A percentile compares a stretch with the other conserved stretches of the same genome.
phyloP scores from a whole-genome alignment of 2,113 vertebrate genomes.

The Ellobius talpinus region DNA sequence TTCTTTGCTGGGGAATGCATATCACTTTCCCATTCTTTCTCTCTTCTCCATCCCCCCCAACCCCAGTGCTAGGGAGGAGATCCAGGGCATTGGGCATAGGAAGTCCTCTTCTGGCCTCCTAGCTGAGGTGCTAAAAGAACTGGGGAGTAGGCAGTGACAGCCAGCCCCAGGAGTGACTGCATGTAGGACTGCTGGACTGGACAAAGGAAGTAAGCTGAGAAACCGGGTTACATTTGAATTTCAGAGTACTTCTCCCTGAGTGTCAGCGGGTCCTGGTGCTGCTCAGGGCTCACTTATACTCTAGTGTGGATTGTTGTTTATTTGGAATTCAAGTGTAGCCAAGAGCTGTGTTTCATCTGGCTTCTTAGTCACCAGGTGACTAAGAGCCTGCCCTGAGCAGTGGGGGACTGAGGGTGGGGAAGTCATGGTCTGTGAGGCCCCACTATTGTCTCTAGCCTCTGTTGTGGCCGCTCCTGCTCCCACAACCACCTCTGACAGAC shows the following conservation, averaged over 20 bases:
- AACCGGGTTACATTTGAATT: not conserved
- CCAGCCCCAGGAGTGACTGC: not conserved
- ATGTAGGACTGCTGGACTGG: not conserved
- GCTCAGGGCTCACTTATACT: not conserved
- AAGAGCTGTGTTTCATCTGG: not conserved
- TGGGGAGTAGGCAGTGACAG: not conserved
- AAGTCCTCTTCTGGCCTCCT: not conserved
- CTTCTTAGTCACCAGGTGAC: not conserved
- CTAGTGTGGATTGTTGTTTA: not conserved
- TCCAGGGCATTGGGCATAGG: not conserved
- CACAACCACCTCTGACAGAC: not conserved
- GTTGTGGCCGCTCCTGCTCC: not conserved
- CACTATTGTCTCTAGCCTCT: not conserved
- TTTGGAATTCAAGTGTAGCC: not conserved
- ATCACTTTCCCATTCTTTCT: not conserved
- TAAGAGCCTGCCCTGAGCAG: not conserved
- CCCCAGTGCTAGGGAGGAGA: not conserved
- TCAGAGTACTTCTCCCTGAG: not conserved
- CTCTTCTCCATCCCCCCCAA: fast-evolving
- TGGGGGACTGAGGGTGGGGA: not conserved
- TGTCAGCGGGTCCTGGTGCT: not conserved
- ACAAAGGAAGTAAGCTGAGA: not conserved
- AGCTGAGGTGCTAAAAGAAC: not conserved
- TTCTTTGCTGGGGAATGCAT: not conserved
- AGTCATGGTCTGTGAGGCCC: not conserved